Base-by-base conservation (phyloP, 2,888 invertebrate genomes). In the Anthophora plumipes region DNA sequence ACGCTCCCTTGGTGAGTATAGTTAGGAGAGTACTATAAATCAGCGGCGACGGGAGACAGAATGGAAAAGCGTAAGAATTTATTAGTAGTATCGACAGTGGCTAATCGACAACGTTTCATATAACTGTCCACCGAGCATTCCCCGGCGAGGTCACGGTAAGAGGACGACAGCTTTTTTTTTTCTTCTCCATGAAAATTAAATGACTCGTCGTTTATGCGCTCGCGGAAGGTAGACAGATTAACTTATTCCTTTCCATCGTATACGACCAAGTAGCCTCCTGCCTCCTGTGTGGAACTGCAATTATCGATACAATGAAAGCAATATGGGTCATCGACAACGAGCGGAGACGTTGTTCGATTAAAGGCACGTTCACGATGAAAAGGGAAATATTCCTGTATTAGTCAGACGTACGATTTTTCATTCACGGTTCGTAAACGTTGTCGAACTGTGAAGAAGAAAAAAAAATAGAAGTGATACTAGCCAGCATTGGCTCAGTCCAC, bases 121-220 rank as follows among this genome's bases (percentile, higher is more conserved):
- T 77, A 86, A 86, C 82, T 78, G 75, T 82, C 78, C 63, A 67
- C 31, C 31, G 70, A 77, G 67, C 81, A 86, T 86, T 87, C 85
- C 74, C 68, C 81, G 66, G 50, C 87, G 87, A 86, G 87, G 86
- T 87, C 83, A 73, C 74, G 22, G 63, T 50, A 77, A 84, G 77
- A 85, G 85, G 79, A 80, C 84, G 81, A 82, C 84, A 80, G 59
- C 83, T 85, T 86, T 86, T 31, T 31, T 31, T 31, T 4, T 31
- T 31, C 4, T 4, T 73, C 46, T 61, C 72, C 72, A 81, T 83
- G 66, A 80, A 83, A 80, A 78, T 83, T 80, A 75, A 80, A 85
- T 61, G 82, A 73, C 77, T 66, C 60, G 82, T 66, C 59, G 67
- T 31, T 69, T 68, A 68, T 73, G 66, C 66, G 55, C 48, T 31